Evolutionary conservation across 2,888 invertebrate species (phyloP), one percentile per base, ranked within the genome.

Genomic region (Pycnomerus fuliginosus): DNA sequence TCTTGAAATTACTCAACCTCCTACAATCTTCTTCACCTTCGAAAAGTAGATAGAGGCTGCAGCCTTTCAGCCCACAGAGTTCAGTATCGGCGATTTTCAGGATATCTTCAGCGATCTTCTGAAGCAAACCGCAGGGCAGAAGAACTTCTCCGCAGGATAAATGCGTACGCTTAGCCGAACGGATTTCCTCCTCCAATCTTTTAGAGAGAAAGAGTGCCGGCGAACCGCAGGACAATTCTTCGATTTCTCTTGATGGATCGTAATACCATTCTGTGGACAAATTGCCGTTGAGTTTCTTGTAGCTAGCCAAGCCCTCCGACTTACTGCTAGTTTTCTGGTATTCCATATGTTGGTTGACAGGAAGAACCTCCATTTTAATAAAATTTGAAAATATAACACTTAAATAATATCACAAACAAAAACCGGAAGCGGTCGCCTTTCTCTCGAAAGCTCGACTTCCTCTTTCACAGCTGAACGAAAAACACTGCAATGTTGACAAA

Each of bases 1-100:
- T 85, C 72, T 90, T 87, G 72, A 93, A 81, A 63, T 86, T 85
- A 41, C 90, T 89, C 60, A 93, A 79, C 65, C 84, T 79, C 59
- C 87, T 78, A 70, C 80, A 80, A 49, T 79, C 76, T 48, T 77
- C 78, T 62, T 83, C 83, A 33, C 84, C 85, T 68, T 90, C 87
- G 60, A 90, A 87, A 70, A 87, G 85, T 40, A 92, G 84, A 70
- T 85, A 88, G 47, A 92, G 77, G 10, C 87, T 86, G 66, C 90
- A 90, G 24, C 92, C 92, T 58, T 89, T 76, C 23, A 92, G 80
- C 41, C 93, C 93, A 74, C 90, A 93, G 11, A 92, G 90, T 72
- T 94, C 93, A 27, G 84, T 83, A 65, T 91, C 90, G 1, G 92
- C 88, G 73, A 88, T 82, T 42, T 81, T 79, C 41, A 92, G 77